Evolutionary conservation across 2,888 invertebrate species (phyloP), one percentile per base, ranked within the genome.

Genomic region (Congeria kusceri): DNA sequence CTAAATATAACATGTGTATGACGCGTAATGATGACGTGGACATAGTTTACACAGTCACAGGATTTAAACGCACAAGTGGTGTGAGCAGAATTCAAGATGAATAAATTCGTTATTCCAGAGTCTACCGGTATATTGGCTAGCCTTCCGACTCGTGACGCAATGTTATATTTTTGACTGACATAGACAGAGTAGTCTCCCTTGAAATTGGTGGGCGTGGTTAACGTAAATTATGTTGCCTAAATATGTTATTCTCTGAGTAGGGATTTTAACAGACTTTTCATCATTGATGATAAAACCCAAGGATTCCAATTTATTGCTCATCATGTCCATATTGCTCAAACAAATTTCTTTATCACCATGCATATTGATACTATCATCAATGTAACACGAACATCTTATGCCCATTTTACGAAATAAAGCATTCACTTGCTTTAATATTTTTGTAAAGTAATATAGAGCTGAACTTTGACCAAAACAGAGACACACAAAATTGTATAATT

Each of bases 281-380:
- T 46, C 58, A 32, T 78, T 78, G 18, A 78, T 49, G 53, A 25
- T 46, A 59, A 73, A 73, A 18, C 68, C 69, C 15, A 65, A 15
- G 3, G 46, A 63, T 46, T 29, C 25, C n/a, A 73, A 27, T 18
- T 25, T 49, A 13, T 39, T 47, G 15, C 44, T 63, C 39, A 73
- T 39, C 20, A 53, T 47, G 5, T 28, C 20, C n/a, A 64, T 56
- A 53, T 78, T 29, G 13, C 23, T 9, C 25, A 32, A n/a, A 64
- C 72, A 68, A 20, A 56, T n/a, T 23, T 53, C 23, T 56, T 39
- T 23, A 57, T 53, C 29, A 28, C 27, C 20, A 25, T 58, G 61
- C 65, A 64, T 68, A 27, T 64, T 57, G 1, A 74, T 58, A 15
- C 68, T 73, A 44, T 74, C 73, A 62, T 78, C 73, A 65, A 62